These are phyloP conservation scores for Onthophagus sagittarius DNA, from an alignment of 2,888 invertebrate genomes.

Conservation along the genomic window DNA sequence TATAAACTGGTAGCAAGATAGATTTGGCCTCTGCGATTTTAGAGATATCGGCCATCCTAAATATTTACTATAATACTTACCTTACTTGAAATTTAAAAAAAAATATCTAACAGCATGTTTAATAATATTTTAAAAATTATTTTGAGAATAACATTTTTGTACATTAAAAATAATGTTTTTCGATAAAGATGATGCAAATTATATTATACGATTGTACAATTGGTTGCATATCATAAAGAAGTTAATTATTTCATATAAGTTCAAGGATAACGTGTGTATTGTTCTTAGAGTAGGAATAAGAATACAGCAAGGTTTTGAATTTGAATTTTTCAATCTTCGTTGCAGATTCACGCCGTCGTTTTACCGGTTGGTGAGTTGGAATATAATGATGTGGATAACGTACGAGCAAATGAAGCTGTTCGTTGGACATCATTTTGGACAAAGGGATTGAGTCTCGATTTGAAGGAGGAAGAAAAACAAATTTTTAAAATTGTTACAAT, in stretches of 20 bases:
- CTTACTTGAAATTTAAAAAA: too few species aligned
- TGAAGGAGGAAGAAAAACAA: neutral
- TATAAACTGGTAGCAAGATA: too few species aligned
- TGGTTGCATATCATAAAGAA: neutral
- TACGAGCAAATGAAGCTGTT: slow-evolving; percentile 60
- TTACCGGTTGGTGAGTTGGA: slow-evolving; percentile 64
- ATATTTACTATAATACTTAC: too few species aligned
- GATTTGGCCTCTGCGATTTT: too few species aligned
- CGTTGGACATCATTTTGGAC: slow-evolving; percentile 25
- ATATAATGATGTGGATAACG: slow-evolving; percentile 62
- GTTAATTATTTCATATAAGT: neutral
- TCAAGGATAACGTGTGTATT: neutral
- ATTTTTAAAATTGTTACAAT: neutral
- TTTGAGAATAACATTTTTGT: too few species aligned
- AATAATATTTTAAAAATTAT: too few species aligned
- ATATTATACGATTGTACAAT: neutral
- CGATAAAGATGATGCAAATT: too few species aligned
- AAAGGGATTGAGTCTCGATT: slow-evolving; percentile 1
- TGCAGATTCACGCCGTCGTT: slow-evolving; percentile 61
- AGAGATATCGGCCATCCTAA: too few species aligned
- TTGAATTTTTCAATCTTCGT: neutral
- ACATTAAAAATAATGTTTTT: too few species aligned
- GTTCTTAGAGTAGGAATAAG: neutral
- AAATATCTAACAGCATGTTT: too few species aligned
- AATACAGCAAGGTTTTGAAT: neutral